Base-by-base conservation (phyloP, 2,113 vertebrate species). In the Benthochromis sp. region DNA sequence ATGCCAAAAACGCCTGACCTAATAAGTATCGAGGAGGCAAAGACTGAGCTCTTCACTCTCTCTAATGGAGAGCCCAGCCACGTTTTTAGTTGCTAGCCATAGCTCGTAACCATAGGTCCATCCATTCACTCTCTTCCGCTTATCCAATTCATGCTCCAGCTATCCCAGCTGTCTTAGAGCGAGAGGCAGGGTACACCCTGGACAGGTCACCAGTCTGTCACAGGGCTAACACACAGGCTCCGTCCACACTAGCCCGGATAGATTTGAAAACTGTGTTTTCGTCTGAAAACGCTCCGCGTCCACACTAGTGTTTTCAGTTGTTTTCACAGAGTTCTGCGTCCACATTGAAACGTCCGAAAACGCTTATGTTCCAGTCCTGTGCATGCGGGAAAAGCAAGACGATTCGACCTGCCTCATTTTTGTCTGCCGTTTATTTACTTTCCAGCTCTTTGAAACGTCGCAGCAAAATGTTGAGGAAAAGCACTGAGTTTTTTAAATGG, bases 81-180 rank as follows among this genome's bases (percentile, higher is more conserved):
- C 9, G n/a, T 21, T 54, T 54, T 21, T 54, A 54, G n/a, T 54
- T 54, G 52, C 52, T 21, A 54, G 52, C 52, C 52, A 54, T 54
- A 0, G 0, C 52, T 61, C 8, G 3, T 61, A 31, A 17, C 16
- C 31, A 17, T 61, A 1, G 14, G 8, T 0, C 24, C 12, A 8
- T 57, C 54, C 54, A 27, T 57, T 24, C 54, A 14, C 12, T 57
- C 24, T 57, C 12, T 57, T 27, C 24, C 7, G 0, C 54, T 57
- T 57, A 57, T 57, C 7, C 24, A 57, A 27, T 27, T 57, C 21
- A 57, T 14, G 4, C 21, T 55, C 7, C 54, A 55, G 21, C 0
- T 57, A 0, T 57, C 21, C 53, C 53, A 12, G 21, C 53, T 55
- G 53, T 55, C 4, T 24, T 55, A 55, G 53, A 12, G 53, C 10